Conservation (phyloP, 1,140 invertebrate species). For the Panagrolaimus sp. region DNA sequence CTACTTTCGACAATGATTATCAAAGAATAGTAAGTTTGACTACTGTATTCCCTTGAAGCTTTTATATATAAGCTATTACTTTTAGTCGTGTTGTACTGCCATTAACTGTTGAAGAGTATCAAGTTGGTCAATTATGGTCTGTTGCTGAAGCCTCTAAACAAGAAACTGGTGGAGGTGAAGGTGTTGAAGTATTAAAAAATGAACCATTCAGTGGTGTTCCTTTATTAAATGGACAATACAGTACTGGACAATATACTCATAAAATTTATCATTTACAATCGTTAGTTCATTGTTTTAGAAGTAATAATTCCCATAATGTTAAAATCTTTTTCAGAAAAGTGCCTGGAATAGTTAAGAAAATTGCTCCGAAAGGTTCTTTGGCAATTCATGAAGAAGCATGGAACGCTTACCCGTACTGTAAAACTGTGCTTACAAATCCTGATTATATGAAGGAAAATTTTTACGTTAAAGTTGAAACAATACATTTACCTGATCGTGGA, state of each 20-base stretch:
- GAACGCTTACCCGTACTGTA: conserved; percentile 99
- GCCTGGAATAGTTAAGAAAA: conserved; percentile 69
- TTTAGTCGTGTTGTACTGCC: conserved; percentile 57
- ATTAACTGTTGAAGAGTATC: conserved; percentile 55
- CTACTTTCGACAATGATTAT: conserved; percentile 46
- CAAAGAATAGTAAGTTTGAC: conserved; percentile 51
- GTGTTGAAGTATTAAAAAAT: conserved; percentile 93
- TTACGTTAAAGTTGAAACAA: conserved; percentile 86
- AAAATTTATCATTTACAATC: conserved; percentile 98
- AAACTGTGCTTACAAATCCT: conserved; percentile 77
- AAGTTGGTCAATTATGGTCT: conserved; percentile 81
- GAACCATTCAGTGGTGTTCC: conserved; percentile 83
- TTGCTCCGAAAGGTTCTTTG: conserved; percentile 89
- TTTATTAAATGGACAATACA: conserved; percentile 80
- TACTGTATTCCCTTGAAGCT: background rate
- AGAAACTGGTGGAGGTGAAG: conserved; percentile 98
- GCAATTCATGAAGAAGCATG: conserved; percentile 98
- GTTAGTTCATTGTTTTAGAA: conserved; percentile 53
- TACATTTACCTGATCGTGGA: conserved; percentile 82
- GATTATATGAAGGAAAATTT: conserved; percentile 99
- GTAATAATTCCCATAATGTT: background rate
- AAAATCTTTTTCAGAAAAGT: conserved; percentile 59
- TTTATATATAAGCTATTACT: no score
- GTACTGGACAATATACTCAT: conserved; percentile 94
- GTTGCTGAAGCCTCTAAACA: conserved; percentile 98